Evolutionary conservation across 2,113 vertebrate genomes (phyloP).

Genomic region (Pollachius pollachius): DNA sequence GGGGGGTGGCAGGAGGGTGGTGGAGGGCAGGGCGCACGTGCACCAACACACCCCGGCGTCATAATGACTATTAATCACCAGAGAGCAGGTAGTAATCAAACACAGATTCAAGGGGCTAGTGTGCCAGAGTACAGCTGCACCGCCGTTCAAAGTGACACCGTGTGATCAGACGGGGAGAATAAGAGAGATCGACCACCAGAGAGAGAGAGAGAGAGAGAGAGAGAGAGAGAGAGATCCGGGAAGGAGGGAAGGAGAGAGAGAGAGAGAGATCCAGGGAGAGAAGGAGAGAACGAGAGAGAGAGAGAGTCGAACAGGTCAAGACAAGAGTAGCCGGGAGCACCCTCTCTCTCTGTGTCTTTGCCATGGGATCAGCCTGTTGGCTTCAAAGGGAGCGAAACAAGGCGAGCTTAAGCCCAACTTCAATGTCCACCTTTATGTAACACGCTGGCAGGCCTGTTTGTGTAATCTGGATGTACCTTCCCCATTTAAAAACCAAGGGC

Average conservation of each 20-base stretch:
- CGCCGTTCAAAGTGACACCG: conserved; percentile 46
- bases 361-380: too few relatives aligned
- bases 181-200: neutral
- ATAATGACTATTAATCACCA: conserved; percentile 59
- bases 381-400: too few relatives aligned
- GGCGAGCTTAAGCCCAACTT: too few relatives aligned
- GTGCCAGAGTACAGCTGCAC: conserved; percentile 50
- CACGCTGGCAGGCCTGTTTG: too few relatives aligned
- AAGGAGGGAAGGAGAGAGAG: too few relatives aligned
- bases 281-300: neutral
- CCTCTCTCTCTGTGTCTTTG: too few relatives aligned
- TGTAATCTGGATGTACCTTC: too few relatives aligned
- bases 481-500: too few relatives aligned
- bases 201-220: conserved; percentile 12
- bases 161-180: neutral
- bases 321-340: neutral
- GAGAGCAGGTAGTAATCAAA: conserved; percentile 62
- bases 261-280: conserved; percentile 14
- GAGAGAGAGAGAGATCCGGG: too few relatives aligned
- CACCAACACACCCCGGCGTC: conserved; percentile 7
- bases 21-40: neutral
- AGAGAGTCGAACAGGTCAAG: neutral
- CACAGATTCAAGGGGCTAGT: conserved; percentile 41
- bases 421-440: too few relatives aligned
- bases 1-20: too few relatives aligned